Percentiles rank a stretch among this genome's conserved stretches.
Conservation (phyloP, 2,888 invertebrate species). For the Nymphalis urticae region DNA sequence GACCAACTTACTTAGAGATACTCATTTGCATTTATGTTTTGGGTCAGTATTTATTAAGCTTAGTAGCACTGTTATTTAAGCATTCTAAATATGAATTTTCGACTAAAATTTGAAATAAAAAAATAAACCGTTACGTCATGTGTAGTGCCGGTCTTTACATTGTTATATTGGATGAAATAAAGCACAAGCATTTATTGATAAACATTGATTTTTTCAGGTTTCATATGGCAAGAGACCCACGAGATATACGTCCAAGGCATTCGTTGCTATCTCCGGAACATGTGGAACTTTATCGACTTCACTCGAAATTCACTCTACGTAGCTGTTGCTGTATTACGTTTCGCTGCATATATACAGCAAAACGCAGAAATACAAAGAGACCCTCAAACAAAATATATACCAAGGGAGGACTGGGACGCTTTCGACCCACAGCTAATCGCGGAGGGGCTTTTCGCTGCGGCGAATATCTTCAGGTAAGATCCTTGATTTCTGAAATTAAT, state of each 20-base stretch:
- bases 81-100: no score
- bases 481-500: not conserved
- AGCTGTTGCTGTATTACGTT: conserved; percentile 84
- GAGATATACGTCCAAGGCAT: conserved; percentile 95
- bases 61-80: not conserved
- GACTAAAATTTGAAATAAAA: no score
- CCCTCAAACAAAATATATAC: conserved; percentile 86
- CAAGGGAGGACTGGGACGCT: conserved; percentile 93
- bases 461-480: conserved; percentile 91
- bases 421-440: conserved; percentile 97
- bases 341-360: conserved; percentile 89
- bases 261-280: conserved; percentile 91
- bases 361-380: conserved; percentile 84
- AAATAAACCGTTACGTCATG: no score
- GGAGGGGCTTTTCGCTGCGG: conserved; percentile 96
- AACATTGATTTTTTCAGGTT: conserved; percentile 77
- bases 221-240: conserved; percentile 95
- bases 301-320: conserved; percentile 93
- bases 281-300: conserved; percentile 99
- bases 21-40: conserved; percentile 92
- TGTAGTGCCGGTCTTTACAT: not conserved
- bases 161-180: no score
- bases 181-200: not conserved
- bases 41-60: conserved; percentile 73
- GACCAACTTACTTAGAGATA: conserved; percentile 91